Evolutionary conservation across 1,140 invertebrate genomes (phyloP).

Genomic region (Phthorimaea operculella): DNA sequence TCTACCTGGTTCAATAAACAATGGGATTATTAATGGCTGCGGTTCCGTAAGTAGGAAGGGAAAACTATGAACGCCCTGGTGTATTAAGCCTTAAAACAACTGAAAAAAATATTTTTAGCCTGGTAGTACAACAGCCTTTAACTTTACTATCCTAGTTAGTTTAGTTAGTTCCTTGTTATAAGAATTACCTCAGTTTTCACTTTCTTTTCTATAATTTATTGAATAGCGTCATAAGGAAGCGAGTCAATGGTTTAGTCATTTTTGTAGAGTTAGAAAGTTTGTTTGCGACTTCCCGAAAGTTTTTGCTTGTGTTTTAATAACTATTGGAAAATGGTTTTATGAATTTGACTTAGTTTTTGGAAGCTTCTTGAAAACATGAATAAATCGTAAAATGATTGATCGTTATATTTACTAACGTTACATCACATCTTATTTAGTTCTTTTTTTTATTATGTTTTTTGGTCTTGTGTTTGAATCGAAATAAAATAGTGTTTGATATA

Average conservation of each 20-base stretch:
- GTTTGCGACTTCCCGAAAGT: not conserved
- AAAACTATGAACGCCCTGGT: too few species aligned
- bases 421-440: constrained; percentile 1
- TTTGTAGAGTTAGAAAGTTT: constrained; percentile 32
- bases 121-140: too few species aligned
- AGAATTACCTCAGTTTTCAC: constrained; percentile 35
- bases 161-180: constrained; percentile 28
- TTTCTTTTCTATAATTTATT: constrained; percentile 34
- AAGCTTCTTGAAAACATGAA: too few species aligned
- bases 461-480: constrained; percentile 14
- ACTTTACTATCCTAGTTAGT: not conserved
- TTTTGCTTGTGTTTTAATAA: constrained; percentile 33
- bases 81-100: too few species aligned
- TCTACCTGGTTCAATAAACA: too few species aligned
- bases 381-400: too few species aligned
- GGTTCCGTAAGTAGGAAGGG: too few species aligned
- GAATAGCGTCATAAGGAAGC: constrained; percentile 37
- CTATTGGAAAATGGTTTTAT: constrained; percentile 21
- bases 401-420: too few species aligned
- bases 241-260: constrained; percentile 59
- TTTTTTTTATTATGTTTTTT: constrained; percentile 7
- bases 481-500: constrained; percentile 12
- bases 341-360: too few species aligned
- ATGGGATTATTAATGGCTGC: too few species aligned
- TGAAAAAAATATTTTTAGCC: too few species aligned